Percentiles rank a stretch among this genome's conserved stretches.
Evolutionary conservation across 1,140 invertebrate genomes (phyloP).

Genomic region (Heliconius congener): DNA sequence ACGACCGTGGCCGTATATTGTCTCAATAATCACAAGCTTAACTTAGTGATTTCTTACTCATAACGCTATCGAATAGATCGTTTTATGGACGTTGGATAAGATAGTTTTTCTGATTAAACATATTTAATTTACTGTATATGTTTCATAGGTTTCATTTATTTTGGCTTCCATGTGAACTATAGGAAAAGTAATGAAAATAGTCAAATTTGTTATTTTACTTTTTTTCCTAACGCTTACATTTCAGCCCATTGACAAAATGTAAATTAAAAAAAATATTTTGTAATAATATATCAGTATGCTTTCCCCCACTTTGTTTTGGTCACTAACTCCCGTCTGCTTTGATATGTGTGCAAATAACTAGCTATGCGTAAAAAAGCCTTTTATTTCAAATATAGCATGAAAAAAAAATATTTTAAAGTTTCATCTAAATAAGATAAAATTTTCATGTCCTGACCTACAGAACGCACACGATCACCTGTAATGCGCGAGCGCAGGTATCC

Average conservation of each 20-base stretch:
- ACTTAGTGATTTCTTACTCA: not conserved
- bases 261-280: too few relatives aligned
- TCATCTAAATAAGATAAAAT: constrained; percentile 5
- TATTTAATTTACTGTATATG: not conserved
- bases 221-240: too few relatives aligned
- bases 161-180: not conserved
- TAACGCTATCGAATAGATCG: not conserved
- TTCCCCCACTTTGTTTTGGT: too few relatives aligned
- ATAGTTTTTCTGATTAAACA: not conserved
- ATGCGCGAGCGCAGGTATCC: constrained; percentile 56
- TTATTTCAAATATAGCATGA: too few relatives aligned
- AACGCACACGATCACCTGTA: constrained; percentile 57
- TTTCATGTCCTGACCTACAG: constrained; percentile 18
- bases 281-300: too few relatives aligned
- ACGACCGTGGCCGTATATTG: constrained; percentile 16
- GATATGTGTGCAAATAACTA: too few relatives aligned
- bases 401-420: too few relatives aligned
- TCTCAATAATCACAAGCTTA: not conserved
- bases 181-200: not conserved
- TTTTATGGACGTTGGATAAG: not conserved
- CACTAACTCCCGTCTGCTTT: too few relatives aligned
- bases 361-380: too few relatives aligned
- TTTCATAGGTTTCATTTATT: not conserved
- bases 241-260: too few relatives aligned
- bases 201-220: too few relatives aligned